Evolutionary conservation across 2,113 vertebrate species (phyloP).

Genomic region (Electrona antarctica): DNA sequence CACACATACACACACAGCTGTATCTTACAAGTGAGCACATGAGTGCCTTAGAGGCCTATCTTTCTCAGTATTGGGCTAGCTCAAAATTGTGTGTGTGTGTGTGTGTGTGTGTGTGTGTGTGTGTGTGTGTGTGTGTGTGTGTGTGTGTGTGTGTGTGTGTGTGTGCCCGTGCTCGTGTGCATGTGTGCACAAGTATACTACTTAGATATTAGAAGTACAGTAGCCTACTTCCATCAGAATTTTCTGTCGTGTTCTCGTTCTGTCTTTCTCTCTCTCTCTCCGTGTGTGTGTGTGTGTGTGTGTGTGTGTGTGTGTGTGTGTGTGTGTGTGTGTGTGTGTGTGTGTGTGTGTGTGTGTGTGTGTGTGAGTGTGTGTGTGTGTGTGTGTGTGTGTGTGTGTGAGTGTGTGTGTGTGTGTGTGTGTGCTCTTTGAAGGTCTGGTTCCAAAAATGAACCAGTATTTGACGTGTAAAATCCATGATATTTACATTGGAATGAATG

Average conservation of each 20-base stretch:
- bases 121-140: constrained; percentile 1
- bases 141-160: constrained; percentile 7
- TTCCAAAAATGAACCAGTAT: constrained; percentile 21
- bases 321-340: constrained; percentile 1
- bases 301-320: constrained; percentile 5
- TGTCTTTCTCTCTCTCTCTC: too few relatives aligned
- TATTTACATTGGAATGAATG: too few relatives aligned
- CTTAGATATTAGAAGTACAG: too few relatives aligned
- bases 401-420: neutral
- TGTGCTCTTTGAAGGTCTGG: too few relatives aligned
- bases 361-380: neutral
- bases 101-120: constrained; percentile 2
- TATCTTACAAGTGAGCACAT: constrained; percentile 22
- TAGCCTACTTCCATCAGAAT: too few relatives aligned
- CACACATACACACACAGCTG: too few relatives aligned
- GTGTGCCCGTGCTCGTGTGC: neutral
- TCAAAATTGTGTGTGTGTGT: neutral
- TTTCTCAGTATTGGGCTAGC: constrained; percentile 49
- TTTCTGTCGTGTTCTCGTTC: neutral
- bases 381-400: constrained; percentile 1
- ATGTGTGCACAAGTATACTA: too few relatives aligned
- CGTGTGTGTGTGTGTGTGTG: neutral
- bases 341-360: neutral
- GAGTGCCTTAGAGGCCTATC: constrained; percentile 44
- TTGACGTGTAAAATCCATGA: constrained; percentile 50